Conservation (phyloP, 2,888 invertebrate species). For the Eristalinus sepulchralis region DNA sequence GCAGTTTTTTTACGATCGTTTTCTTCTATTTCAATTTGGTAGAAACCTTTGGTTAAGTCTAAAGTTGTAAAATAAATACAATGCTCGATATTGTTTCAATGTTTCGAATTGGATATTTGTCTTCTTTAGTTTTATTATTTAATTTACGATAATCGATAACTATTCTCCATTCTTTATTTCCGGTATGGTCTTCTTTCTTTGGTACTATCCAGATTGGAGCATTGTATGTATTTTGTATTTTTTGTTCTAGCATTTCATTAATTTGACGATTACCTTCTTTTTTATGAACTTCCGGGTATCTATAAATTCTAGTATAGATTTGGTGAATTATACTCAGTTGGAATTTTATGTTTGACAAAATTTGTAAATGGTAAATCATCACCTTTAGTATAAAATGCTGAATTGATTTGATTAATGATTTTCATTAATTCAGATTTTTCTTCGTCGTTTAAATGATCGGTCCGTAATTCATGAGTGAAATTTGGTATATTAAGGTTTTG, state of each 20-base stretch:
- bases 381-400: conserved; percentile 20
- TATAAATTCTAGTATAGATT: too few relatives aligned
- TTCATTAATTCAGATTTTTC: conserved; percentile 12
- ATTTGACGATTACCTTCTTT: too few relatives aligned
- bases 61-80: background rate
- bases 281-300: too few relatives aligned
- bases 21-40: background rate
- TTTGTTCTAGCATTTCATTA: too few relatives aligned
- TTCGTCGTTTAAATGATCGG: conserved; percentile 14
- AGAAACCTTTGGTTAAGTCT: background rate
- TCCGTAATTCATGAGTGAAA: conserved; percentile 3
- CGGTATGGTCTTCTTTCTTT: conserved; percentile 13
- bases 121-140: background rate
- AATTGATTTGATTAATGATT: background rate
- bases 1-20: background rate
- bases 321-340: too few relatives aligned
- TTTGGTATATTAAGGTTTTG: conserved; percentile 10
- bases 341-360: conserved; percentile 8
- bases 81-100: background rate
- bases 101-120: background rate
- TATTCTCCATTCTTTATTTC: background rate
- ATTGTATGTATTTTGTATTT: background rate
- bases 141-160: background rate
- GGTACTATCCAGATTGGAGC: background rate
- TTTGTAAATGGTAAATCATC: conserved; percentile 17